Evolutionary conservation across 2,888 invertebrate species (phyloP), one percentile per base, ranked within the genome.

Genomic region (Achlya flavicornis): DNA sequence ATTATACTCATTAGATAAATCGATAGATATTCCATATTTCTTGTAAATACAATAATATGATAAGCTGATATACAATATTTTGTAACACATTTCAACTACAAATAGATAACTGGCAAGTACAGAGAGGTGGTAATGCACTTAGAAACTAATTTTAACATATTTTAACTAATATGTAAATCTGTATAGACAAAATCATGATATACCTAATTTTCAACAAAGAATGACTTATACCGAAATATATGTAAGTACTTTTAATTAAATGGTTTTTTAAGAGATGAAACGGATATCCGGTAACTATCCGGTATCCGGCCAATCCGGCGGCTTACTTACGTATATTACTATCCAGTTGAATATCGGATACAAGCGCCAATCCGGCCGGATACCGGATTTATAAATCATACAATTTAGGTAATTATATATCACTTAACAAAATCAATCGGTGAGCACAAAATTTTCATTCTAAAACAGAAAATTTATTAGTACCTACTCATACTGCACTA

Each of bases 101-200:
- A 53, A 53, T 53, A 53, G 53, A 53, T 53, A 53, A 53, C 53
- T 53, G 53, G 53, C 53, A 53, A 53, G 53, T 53, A 53, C 53
- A 53, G 19, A 53, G 19, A 53, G 53, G 53, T 53, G 53, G 53
- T 48, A 8, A 48, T 48, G 48, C 48, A 19, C 53, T 53, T 53
- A 53, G 10, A 53, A 53, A 53, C 53, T 53, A 53, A 7, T 53
- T 10, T 19, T 14, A 53, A 53, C 53, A 53, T 48, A 3, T 16
- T 48, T 48, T 16, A 16, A 7, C 4, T 7, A 48, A 48, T 48
- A 16, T 16, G 48, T 48, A n/a, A 14, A 16, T n/a, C 3, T 46
- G 14, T 26, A 2, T 26, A 14, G 10, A 43, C 1, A 43, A 43
- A 12, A 43, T 46, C 14, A 46, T 46, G 12, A 14, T 46, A 46